phyloP scores from a whole-genome alignment of 2,113 vertebrate species.

The Corvus moneduloides region DNA sequence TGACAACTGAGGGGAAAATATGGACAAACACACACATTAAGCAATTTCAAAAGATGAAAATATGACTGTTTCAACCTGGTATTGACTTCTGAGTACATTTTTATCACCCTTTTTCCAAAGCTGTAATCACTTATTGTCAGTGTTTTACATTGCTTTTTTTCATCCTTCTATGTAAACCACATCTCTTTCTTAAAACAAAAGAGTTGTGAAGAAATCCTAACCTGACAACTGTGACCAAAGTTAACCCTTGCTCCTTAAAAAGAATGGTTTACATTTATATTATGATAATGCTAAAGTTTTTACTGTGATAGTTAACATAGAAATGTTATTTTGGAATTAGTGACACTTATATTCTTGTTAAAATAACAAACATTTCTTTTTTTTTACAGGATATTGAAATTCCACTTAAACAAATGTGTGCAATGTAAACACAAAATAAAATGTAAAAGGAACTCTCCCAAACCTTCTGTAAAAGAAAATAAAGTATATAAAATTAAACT shows the following conservation, averaged over 20 bases:
- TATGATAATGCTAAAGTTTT: not conserved
- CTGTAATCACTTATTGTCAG: not conserved
- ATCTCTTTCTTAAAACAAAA: not conserved
- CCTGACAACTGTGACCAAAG: not conserved
- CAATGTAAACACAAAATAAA: not conserved
- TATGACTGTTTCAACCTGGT: not conserved
- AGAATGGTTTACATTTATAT: not conserved
- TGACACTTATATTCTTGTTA: not conserved
- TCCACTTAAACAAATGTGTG: not conserved
- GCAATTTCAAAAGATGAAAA: not conserved
- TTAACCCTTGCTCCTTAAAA: not conserved
- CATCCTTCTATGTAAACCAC: not conserved
- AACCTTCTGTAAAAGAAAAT: not conserved
- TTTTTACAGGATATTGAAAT: conserved; percentile 24
- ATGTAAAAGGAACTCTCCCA: not conserved
- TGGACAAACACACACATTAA: not conserved
- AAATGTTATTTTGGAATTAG: not conserved
- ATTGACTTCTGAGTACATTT: not conserved
- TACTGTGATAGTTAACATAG: not conserved
- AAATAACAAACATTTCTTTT: not conserved
- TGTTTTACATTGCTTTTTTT: not conserved
- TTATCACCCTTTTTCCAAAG: not conserved
- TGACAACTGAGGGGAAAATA: not conserved
- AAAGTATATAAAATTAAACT: not conserved
- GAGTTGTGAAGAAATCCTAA: not conserved